A percentile compares a stretch with the other conserved stretches of the same genome.
phyloP scores from a whole-genome alignment of 2,113 vertebrate species.

The Menura novaehollandiae region DNA sequence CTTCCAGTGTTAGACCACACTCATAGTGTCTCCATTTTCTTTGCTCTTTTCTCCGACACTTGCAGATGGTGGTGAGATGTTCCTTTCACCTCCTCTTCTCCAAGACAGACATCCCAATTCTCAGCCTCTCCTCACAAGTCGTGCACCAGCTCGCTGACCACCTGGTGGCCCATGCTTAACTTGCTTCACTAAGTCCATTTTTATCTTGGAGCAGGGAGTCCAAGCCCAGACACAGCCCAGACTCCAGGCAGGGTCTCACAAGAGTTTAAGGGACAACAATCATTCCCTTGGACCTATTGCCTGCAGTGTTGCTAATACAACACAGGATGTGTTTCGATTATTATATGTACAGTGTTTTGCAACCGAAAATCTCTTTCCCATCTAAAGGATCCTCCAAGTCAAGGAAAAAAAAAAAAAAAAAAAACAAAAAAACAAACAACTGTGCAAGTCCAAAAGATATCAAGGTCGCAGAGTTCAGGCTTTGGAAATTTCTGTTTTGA shows the following conservation, averaged over 20 bases:
- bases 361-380: neutral
- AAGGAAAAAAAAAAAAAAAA: neutral
- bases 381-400: neutral
- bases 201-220: neutral
- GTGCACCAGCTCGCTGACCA: neutral
- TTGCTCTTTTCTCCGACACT: neutral
- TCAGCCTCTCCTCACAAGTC: neutral
- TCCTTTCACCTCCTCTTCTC: neutral
- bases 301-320: neutral
- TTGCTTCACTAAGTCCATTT: neutral
- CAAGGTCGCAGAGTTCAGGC: neutral
- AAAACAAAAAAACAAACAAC: neutral
- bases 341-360: neutral
- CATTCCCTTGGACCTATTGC: neutral
- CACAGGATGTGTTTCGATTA: rapidly evolving
- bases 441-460: neutral
- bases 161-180: neutral
- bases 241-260: neutral
- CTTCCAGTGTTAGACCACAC: neutral
- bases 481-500: neutral
- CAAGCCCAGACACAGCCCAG: neutral
- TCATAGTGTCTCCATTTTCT: neutral
- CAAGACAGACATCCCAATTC: neutral
- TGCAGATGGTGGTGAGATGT: neutral
- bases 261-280: neutral